Evolutionary conservation across 2,888 invertebrate species (phyloP).

Genomic region (Gymnosoma rotundatum): DNA sequence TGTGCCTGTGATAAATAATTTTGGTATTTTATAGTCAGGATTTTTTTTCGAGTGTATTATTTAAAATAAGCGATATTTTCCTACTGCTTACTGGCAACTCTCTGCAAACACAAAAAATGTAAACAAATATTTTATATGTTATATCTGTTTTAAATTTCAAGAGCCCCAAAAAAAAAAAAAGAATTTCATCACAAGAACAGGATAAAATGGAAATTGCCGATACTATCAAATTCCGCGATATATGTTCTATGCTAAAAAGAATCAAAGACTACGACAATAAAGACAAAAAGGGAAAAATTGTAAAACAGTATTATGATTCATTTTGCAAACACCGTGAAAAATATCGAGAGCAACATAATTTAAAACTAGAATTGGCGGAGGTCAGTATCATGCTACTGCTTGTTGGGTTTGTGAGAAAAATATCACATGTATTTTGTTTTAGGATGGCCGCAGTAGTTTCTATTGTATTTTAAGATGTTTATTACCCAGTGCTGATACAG

Average conservation of each 20-base stretch:
- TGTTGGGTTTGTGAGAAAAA: conserved; percentile 40
- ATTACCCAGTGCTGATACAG: conserved; percentile 90
- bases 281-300: conserved; percentile 75
- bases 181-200: conserved; percentile 21
- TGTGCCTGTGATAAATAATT: too few relatives aligned
- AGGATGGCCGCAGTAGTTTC: conserved; percentile 84
- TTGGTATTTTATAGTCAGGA: too few relatives aligned
- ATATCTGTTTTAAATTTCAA: too few relatives aligned
- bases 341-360: conserved; percentile 72
- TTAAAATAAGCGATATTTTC: too few relatives aligned
- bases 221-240: conserved; percentile 78
- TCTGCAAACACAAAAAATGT: neutral
- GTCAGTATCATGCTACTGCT: conserved; percentile 20
- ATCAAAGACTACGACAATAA: conserved; percentile 74
- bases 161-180: too few relatives aligned
- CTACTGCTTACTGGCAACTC: neutral
- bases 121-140: conserved; percentile 23
- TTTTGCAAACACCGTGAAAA: conserved; percentile 77
- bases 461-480: conserved; percentile 91
- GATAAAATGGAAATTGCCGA: conserved; percentile 76
- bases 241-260: conserved; percentile 78
- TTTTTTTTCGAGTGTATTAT: too few relatives aligned
- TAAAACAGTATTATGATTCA: conserved; percentile 77
- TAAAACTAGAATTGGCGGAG: conserved; percentile 64
- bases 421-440: conserved; percentile 62